Evolutionary conservation across 2,888 invertebrate species (phyloP), one percentile per base, ranked within the genome.

Genomic region (Panopea generosa): DNA sequence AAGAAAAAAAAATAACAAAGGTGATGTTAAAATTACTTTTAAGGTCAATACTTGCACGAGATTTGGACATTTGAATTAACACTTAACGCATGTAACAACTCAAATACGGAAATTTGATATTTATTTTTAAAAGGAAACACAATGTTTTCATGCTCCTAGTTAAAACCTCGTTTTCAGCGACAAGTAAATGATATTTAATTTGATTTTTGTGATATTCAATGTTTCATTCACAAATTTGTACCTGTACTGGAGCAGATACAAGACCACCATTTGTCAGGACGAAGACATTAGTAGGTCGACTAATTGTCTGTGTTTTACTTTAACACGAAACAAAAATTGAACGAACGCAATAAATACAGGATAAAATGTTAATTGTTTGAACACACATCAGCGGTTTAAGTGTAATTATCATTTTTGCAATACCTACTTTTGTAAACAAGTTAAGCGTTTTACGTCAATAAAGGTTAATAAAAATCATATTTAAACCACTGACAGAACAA

Each of bases 101-200:
- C 33, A 50, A 33, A 50, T 24, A 60, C 26, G 24, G 77, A 22
- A 61, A 77, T 50, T 24, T 60, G 77, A 77, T 73, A 72, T 56
- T 53, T 40, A 33, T 60, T 43, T 18, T 60, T 24, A 60, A 33
- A 33, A 40, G 60, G 56, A 69, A 60, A 62, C 47, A 60, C 55
- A 63, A 73, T 60, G 45, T 72, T 49, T 22, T 59, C 52, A 49
- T 45, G 70, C 78, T 78, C 78, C 62, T 56, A 47, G 45, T 74
- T 57, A 57, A 52, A 66, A 56, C 52, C 66, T 74, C 78, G 55
- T 74, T 74, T 69, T 66, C 56, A 68, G 22, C 26, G 33, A 47
- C 45, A 27, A 53, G 69, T 50, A 65, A 68, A 57, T 52, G 63
- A 75, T 75, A 69, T 68, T 75, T 56, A 49, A 74, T 60, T 67